Evolutionary conservation across 2,113 vertebrate species (phyloP), one percentile per base, ranked within the genome.

Genomic region (Bostrychus sinensis): DNA sequence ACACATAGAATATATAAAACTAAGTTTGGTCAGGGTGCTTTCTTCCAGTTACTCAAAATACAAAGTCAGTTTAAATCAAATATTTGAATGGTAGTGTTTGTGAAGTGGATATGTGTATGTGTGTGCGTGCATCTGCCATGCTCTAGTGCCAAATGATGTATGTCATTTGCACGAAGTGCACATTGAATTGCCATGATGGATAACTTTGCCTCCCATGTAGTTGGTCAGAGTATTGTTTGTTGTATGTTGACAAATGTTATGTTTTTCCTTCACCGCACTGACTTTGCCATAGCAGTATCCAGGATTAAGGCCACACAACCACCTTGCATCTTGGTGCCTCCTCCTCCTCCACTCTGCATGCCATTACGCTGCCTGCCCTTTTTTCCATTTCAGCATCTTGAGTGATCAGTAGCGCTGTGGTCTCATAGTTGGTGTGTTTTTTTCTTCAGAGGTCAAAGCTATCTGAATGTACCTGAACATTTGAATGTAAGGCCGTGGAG

Each of bases 331-430:
- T 85, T 86, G 86, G 82, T 39, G 82, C 79, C 70, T 70, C 60
- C 64, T 71, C 79, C 70, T 70, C 60, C 64, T 71, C 66, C 78
- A 56, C 80, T 16, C 77, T 70, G 89, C 89, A 90, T 90, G 89
- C 78, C 74, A 70, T 83, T 37, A 51, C 77, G 75, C 82, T 88
- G 84, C 89, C 84, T 88, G 87, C 88, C 37, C 53, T 75, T 7
- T 48, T 50, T 80, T 81, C 83, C 75, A 81, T 89, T 86, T 81
- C 87, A 88, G 89, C 87, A 88, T 90, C 86, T 83, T 84, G 87
- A 61, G 76, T 67, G 72, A 80, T 82, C 74, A 50, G 12, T 66
- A 39, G 64, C 57, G 71, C 76, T 63, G 79, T 77, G 69, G 61
- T 68, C 51, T 83, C 77, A 69, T 84, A 77, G 75, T 83, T 0